Base-by-base conservation (phyloP, 2,113 vertebrate genomes). In the Chloebia gouldiae region DNA sequence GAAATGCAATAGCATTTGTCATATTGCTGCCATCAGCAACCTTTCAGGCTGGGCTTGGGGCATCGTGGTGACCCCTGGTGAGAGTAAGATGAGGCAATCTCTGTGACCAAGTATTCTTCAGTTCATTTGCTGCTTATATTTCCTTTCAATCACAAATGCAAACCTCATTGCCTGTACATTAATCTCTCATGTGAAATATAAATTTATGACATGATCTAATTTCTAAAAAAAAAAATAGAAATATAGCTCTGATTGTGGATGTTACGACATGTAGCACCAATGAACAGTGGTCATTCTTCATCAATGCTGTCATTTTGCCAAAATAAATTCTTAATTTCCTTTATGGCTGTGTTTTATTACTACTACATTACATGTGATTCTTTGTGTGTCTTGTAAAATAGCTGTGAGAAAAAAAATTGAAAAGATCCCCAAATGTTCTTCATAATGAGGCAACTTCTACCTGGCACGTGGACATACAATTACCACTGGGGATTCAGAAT, bases 131-230 rank as follows among this genome's bases (percentile, higher is more conserved):
- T 66, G 13, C 6, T 86, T 81, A 31, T 18, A 8, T 19, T 31
- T 77, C 42, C 18, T 77, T 77, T 77, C 84, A 69, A 61, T 75
- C 60, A 53, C 23, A 81, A 66, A 59, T 33, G 11, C 15, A 88
- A 53, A 25, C 31, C 31, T 30, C 5, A 24, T 28, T 65, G 33
- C 25, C 39, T 90, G 7, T 44, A 42, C 15, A 6, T 9, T 22
- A 13, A 79, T 35, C 14, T 37, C n/a, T 56, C 15, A 37, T 31
- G 22, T n/a, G 53, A 77, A 93, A 61, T 14, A 16, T 20, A 10
- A 88, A 59, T 57, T 68, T 69, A 45, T 0, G 1, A 49, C 1
- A 2, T 1, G 5, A n/a, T 23, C 12, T 71, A 42, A 73, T 47
- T 81, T 73, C 11, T 44, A 19, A n/a, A 61, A 76, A n/a, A 61